phyloP scores from a whole-genome alignment of 2,797 vertebrate species.

The Urocyon cinereoargenteus region DNA sequence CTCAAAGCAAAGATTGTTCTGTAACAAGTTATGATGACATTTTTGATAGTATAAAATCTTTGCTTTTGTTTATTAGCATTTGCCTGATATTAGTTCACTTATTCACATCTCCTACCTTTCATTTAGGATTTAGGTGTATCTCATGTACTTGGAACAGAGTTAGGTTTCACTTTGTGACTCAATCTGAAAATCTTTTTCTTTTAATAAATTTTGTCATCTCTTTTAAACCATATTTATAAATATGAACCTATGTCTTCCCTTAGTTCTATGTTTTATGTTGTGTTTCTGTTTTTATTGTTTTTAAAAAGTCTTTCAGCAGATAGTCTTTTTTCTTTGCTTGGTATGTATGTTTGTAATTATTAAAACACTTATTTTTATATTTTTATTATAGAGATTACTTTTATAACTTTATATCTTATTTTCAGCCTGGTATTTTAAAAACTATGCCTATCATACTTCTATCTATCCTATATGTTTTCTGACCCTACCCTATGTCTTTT shows the following conservation, averaged over 20 bases:
- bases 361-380: background rate
- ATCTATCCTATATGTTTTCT: background rate
- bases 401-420: background rate
- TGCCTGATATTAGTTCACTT: background rate
- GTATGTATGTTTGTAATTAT: background rate
- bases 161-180: background rate
- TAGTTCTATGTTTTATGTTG: background rate
- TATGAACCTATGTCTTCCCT: background rate
- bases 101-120: background rate
- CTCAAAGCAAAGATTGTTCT: background rate
- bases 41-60: background rate
- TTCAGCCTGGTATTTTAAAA: background rate
- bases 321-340: background rate
- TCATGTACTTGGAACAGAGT: background rate
- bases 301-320: background rate
- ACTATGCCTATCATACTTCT: background rate
- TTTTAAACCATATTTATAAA: background rate
- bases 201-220: background rate
- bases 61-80: background rate
- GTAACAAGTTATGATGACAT: background rate
- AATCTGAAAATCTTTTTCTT: background rate
- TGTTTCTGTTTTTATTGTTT: background rate
- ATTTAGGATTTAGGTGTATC: background rate
- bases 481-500: background rate
- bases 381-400: background rate